A percentile compares a stretch with the other conserved stretches of the same genome.
These are phyloP conservation scores for Megaceryle maxima DNA, from an alignment of 2,113 vertebrate species.

Conservation along the genomic window DNA sequence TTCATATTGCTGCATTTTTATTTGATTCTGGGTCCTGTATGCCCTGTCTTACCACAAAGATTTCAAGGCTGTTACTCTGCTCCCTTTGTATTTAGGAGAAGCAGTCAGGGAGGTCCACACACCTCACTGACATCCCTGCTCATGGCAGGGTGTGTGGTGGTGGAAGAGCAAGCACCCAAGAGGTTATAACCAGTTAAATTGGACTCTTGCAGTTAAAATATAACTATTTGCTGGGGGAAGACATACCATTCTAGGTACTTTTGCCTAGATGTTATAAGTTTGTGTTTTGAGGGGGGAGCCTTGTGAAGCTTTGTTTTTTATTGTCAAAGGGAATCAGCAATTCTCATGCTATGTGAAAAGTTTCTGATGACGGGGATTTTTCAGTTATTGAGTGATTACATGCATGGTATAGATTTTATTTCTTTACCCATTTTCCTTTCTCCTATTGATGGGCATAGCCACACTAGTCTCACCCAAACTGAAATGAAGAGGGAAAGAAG, in stretches of 20 bases:
- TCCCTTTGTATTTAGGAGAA: not conserved
- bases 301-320: not conserved
- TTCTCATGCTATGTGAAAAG: not conserved
- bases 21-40: not conserved
- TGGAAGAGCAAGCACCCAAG: not conserved
- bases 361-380: not conserved
- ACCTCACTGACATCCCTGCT: not conserved
- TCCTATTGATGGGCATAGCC: not conserved
- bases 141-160: not conserved
- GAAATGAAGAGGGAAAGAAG: not conserved
- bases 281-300: not conserved
- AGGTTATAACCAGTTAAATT: not conserved
- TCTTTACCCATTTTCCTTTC: not conserved
- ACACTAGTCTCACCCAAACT: not conserved
- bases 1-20: not conserved
- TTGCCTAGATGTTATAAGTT: not conserved
- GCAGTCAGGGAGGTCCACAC: not conserved
- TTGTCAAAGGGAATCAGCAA: constrained; percentile 9
- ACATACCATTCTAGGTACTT: not conserved
- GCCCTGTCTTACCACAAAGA: not conserved
- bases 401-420: not conserved
- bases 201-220: not conserved
- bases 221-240: constrained; percentile 10
- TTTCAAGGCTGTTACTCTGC: not conserved
- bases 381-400: not conserved